Evolutionary conservation across 2,888 invertebrate species (phyloP), one percentile per base, ranked within the genome.

Genomic region (Drosophila mulleri): DNA sequence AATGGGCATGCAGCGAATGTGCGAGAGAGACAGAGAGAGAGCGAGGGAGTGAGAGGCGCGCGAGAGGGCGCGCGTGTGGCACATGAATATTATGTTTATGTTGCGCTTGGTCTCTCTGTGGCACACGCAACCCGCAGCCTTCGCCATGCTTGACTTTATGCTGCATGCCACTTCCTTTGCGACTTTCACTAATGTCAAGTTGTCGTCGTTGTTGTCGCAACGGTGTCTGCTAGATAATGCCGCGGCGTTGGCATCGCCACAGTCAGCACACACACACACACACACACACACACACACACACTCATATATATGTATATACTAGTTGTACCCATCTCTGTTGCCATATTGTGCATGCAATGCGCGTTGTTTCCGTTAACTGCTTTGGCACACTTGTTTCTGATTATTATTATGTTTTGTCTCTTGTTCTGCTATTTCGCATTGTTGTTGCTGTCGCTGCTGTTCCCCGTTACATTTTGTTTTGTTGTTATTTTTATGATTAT

Each of bases 351-450:
- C 90, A 89, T 87, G 86, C 90, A 88, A 72, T 84, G 88, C 89
- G 89, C 89, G 84, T 87, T 89, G 89, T 87, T 89, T 87, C 90
- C 86, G 86, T 88, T 87, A 89, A 87, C 86, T 87, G 90, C 88
- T 85, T 85, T 89, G 88, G 89, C 90, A 89, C 86, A 87, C 90
- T 87, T 87, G 86, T 88, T 88, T 89, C 86, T 87, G 86, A 87
- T 87, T 89, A 87, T 89, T 86, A 89, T 87, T 85, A 87, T 85
- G 89, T 84, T 84, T 75, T 73, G 85, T 87, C 68, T 83, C 69
- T 80, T 73, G 80, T 76, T 68, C 82, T 82, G 88, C 82, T 85
- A 78, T 72, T 89, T 89, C 71, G 57, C 72, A 78, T 78, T 82
- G 64, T 78, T 68, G 50, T 32, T 50, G 50, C 50, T 32, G 50